A percentile compares a stretch with the other conserved stretches of the same genome.
Conservation (phyloP, 2,113 vertebrate species). For the Sorex fumeus region DNA sequence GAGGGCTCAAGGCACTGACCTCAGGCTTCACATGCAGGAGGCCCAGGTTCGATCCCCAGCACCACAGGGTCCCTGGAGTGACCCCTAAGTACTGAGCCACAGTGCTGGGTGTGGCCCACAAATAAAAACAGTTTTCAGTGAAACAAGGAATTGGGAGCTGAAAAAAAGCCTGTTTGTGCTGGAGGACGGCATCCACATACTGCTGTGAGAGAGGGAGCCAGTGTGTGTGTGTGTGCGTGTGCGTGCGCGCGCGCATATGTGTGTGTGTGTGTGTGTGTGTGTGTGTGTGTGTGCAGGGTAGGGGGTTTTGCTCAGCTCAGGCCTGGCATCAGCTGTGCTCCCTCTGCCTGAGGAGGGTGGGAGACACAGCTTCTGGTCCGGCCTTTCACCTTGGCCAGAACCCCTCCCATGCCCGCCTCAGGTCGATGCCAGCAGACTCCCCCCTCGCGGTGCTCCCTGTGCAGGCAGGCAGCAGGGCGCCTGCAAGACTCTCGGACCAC, state of each 20-base stretch:
- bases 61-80: too few species aligned
- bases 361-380: not conserved
- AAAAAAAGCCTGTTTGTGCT: constrained; percentile 80
- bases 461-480: not conserved
- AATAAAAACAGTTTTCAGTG: not conserved
- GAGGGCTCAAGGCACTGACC: too few species aligned
- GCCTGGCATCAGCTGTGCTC: not conserved
- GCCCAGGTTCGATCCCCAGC: too few species aligned
- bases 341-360: not conserved
- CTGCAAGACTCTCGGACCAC: not conserved
- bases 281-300: too few species aligned
- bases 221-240: too few species aligned
- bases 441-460: not conserved
- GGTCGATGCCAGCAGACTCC: not conserved
- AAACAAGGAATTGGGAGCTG: constrained; percentile 73
- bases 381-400: not conserved
- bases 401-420: not conserved
- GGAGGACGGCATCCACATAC: constrained; percentile 64
- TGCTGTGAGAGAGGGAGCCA: too few species aligned
- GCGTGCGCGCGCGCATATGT: too few species aligned
- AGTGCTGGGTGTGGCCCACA: too few species aligned
- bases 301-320: too few species aligned
- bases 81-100: too few species aligned
- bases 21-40: too few species aligned
- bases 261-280: too few species aligned